These are phyloP conservation scores for Nestor notabilis DNA, from an alignment of 2,113 vertebrate species.

Conservation along the genomic window DNA sequence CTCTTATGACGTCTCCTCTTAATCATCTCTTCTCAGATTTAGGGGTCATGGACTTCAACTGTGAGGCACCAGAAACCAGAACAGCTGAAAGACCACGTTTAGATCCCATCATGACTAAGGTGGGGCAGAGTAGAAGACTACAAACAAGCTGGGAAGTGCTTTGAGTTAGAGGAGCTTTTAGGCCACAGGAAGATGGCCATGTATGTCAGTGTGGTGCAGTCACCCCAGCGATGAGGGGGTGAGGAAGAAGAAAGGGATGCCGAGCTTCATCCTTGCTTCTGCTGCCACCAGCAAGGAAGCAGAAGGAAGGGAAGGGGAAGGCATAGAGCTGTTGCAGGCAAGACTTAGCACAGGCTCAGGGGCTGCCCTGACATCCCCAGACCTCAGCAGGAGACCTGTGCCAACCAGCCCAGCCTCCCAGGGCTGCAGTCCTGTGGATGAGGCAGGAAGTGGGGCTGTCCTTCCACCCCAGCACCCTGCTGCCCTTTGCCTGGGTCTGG, in stretches of 20 bases:
- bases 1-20: not conserved
- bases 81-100: accelerated
- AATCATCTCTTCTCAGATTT: not conserved
- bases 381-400: accelerated
- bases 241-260: not conserved
- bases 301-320: not conserved
- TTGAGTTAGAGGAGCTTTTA: not conserved
- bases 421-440: not conserved
- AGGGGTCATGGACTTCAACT: not conserved
- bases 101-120: not conserved
- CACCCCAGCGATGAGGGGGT: accelerated
- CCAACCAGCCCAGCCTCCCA: not conserved
- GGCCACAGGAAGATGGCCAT: accelerated
- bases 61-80: not conserved
- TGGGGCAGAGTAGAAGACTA: not conserved
- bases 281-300: not conserved
- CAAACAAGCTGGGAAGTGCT: not conserved
- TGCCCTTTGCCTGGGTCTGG: not conserved
- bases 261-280: not conserved
- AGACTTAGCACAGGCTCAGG: not conserved
- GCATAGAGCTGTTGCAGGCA: not conserved
- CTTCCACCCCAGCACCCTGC: not conserved
- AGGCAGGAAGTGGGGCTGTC: not conserved
- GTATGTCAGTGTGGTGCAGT: accelerated
- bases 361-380: accelerated